Evolutionary conservation across 2,888 invertebrate genomes (phyloP).

Genomic region (Cyaniris semiargus): DNA sequence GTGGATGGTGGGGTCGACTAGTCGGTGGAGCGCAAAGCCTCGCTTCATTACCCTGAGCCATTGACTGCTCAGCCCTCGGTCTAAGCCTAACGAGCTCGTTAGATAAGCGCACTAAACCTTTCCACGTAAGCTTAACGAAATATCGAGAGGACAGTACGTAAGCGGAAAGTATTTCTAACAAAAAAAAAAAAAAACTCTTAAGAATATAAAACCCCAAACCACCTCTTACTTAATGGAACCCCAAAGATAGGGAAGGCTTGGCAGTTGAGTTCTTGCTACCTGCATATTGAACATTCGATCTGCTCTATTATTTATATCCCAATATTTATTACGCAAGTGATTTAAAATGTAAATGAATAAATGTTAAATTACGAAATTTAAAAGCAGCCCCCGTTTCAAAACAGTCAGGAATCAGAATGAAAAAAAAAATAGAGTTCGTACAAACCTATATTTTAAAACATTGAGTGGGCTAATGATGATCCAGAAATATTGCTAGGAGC

Average conservation of each 20-base stretch:
- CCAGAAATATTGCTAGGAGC: background rate
- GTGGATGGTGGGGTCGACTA: constrained; percentile 28
- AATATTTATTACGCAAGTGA: no score
- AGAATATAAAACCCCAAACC: background rate
- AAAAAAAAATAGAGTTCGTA: no score
- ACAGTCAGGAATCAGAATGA: no score
- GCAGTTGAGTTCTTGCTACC: no score
- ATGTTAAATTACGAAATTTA: no score
- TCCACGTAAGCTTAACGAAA: constrained; percentile 1
- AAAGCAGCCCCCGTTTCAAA: no score
- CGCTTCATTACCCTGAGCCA: constrained; percentile 35
- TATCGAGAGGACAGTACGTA: background rate
- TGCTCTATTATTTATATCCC: no score
- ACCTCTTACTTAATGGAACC: background rate
- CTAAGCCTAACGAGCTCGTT: constrained; percentile 34
- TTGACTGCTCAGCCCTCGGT: constrained; percentile 31
- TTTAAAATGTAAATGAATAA: no score
- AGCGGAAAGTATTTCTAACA: background rate
- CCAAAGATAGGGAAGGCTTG: no score
- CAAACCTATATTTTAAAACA: background rate
- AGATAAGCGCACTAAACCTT: constrained; percentile 13
- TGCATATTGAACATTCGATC: no score
- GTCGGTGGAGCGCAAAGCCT: constrained; percentile 29
- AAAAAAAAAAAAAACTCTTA: background rate
- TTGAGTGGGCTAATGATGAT: background rate